Conservation (phyloP, 1,140 invertebrate species). For the Pseudomyrmex dendroicus region DNA sequence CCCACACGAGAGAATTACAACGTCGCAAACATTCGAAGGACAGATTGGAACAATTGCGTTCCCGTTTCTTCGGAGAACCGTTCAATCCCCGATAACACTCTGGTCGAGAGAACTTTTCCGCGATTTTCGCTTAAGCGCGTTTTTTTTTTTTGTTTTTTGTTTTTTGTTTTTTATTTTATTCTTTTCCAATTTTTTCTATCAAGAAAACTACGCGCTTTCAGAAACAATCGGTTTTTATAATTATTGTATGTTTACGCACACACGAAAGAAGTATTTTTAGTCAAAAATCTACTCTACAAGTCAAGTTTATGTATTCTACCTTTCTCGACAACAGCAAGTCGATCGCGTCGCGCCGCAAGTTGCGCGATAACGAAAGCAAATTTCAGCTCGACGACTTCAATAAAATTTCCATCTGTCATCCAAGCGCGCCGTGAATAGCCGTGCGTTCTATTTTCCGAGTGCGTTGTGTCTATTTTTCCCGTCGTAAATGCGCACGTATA, state of each 20-base stretch:
- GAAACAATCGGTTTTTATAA: too few relatives aligned
- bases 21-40: not conserved
- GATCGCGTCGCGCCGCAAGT: not conserved
- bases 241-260: too few relatives aligned
- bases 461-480: not conserved
- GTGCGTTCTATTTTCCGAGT: not conserved
- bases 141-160: too few relatives aligned
- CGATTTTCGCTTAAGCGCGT: too few relatives aligned
- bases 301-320: not conserved
- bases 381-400: constrained; percentile 8
- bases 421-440: not conserved
- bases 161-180: too few relatives aligned
- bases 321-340: not conserved
- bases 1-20: not conserved
- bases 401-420: constrained; percentile 24
- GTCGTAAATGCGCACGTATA: not conserved
- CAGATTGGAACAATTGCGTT: not conserved
- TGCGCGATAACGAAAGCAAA: too few relatives aligned
- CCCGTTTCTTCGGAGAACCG: not conserved
- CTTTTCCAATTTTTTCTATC: too few relatives aligned
- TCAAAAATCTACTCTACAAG: too few relatives aligned
- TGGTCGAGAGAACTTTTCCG: too few relatives aligned
- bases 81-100: too few relatives aligned
- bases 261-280: too few relatives aligned
- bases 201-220: too few relatives aligned